phyloP scores from a whole-genome alignment of 92 coral and sea anemone species.

The Anthopleura xanthogrammica region DNA sequence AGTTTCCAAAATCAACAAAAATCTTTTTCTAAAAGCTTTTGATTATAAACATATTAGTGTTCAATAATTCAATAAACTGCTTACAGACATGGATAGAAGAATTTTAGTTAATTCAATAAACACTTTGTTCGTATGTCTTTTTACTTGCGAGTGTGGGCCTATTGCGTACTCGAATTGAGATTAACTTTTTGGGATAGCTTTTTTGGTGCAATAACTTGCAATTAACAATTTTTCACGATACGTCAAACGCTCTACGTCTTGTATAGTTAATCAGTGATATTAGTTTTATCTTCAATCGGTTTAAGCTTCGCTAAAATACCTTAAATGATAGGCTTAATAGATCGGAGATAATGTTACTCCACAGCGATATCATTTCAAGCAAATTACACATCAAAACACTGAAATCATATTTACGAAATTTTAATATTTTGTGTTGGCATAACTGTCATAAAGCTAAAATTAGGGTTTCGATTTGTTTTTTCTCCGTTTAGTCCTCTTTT shows the following conservation, averaged over 20 bases:
- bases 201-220: neutral
- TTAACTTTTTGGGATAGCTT: neutral
- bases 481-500: too few species aligned
- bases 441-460: too few species aligned
- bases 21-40: neutral
- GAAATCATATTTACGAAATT: too few species aligned
- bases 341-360: neutral
- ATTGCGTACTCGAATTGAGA: neutral
- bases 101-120: neutral
- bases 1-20: neutral
- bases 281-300: neutral
- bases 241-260: too few species aligned
- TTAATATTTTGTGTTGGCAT: too few species aligned
- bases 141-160: neutral
- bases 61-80: neutral
- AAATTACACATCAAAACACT: too few species aligned
- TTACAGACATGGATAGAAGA: neutral
- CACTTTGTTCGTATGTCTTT: too few species aligned
- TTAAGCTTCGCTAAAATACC: neutral
- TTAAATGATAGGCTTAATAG: neutral
- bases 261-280: too few species aligned
- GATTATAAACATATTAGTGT: too few species aligned
- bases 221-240: neutral
- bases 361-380: too few species aligned
- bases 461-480: too few species aligned